Base-by-base conservation (phyloP, 1,140 invertebrate species). In the Drosophila yakuba region DNA sequence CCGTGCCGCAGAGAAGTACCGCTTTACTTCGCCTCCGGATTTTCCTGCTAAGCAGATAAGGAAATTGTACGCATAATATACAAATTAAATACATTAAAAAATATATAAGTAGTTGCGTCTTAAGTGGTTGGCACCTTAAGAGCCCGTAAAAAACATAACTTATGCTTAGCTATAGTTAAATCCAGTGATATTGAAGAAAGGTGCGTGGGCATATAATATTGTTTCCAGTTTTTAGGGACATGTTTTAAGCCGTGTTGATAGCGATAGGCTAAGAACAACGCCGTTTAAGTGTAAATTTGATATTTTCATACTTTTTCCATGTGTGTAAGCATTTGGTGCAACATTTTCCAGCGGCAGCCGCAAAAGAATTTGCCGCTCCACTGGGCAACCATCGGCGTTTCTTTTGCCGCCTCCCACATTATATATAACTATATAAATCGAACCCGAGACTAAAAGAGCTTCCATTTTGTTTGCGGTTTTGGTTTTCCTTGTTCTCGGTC, bases 351-450 rank as follows among this genome's bases (percentile, higher is more conserved):
- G 50, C 45, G 59, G 48, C 59, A 54, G 59, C 64, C 57, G 57
- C 77, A 85, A 86, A 77, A 78, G 81, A 80, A 85, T 86, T 85
- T 85, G 82, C 74, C 82, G 64, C 81, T 74, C 54, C 78, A 80
- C 35, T 78, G 82, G 78, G 59, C 74, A 63, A 58, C 67, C 77
- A 80, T 77, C 77, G 82, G 81, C 81, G 74, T 81, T 77, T 68
- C 48, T 60, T 45, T 55, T 44, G 20, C 51, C 43, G 50, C 38
- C 52, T 43, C 48, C 28, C 57, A 52, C 61, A 73, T 54, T 50
- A 74, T 58, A 66, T 75, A 47, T 44, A 72, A 73, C 73, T 75
- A 66, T 74, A 85, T 81, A 86, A 86, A 85, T 85, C 82, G 78
- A 84, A 74, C 54, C 52, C 59, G 73, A 75, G 61, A 36, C 72